phyloP scores from a whole-genome alignment of 92 coral and sea anemone species.

The Umimayanthus kanabou region DNA sequence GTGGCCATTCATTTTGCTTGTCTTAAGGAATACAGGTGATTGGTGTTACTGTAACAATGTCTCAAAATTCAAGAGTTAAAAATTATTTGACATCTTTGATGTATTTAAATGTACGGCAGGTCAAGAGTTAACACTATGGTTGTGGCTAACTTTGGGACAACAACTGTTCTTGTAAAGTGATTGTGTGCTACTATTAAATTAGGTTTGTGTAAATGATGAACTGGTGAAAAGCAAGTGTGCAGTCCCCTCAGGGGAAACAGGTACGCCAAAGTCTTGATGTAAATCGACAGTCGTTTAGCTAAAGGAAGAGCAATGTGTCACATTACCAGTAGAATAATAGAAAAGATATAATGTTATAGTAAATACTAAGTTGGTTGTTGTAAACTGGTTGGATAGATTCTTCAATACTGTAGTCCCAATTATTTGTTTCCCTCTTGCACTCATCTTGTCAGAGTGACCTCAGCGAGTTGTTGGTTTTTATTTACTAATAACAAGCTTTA shows the following conservation, averaged over 20 bases:
- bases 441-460: no score
- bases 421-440: neutral
- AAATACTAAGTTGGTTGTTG: neutral
- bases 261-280: neutral
- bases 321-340: neutral
- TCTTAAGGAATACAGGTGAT: no score
- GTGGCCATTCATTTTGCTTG: no score
- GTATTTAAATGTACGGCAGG: neutral
- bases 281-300: neutral
- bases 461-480: no score
- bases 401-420: neutral
- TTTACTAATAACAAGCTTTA: no score
- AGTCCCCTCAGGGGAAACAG: slow-evolving; percentile 47
- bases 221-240: slow-evolving; percentile 83
- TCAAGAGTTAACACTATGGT: neutral
- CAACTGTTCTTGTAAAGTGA: neutral
- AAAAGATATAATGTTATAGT: neutral
- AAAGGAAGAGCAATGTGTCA: neutral
- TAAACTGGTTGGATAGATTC: neutral
- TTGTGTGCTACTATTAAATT: neutral
- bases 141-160: neutral
- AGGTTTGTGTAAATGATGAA: slow-evolving; percentile 92
- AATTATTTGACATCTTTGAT: no score
- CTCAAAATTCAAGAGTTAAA: no score
- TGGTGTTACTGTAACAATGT: no score